Evolutionary conservation across 2,888 invertebrate species (phyloP), one percentile per base, ranked within the genome.

Genomic region (Dicycla oo): DNA sequence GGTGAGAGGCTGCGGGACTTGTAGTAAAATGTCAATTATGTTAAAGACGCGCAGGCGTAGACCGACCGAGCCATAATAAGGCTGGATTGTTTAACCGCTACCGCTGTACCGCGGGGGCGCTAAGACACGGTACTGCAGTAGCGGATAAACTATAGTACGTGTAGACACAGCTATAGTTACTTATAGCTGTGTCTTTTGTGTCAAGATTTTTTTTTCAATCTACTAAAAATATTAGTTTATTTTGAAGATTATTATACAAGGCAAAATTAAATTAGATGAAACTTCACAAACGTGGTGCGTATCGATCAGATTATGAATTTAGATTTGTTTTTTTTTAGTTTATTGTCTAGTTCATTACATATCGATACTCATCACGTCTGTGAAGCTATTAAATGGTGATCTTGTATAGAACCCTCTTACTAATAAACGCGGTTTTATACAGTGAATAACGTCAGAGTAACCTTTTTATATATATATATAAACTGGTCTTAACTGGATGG

Each of bases 1-100:
- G n/a, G 10, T 56, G n/a, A 30, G 47, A 40, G 26, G 23, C 15
- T 38, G 38, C 38, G 15, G 49, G 23, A 62, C 18, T 63, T 60
- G 43, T 64, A 72, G 47, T 23, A 58, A 51, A 49, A 67, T 51
- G 77, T 77, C 81, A 77, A 77, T 77, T 77, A 77, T 20, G 38
- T 47, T 51, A 15, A 53, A 54, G 5, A 38, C 18, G 53, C 23
- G 38, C 57, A 51, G 13, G 58, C 23, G 23, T 30, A 11, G 58
- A 77, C 62, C 58, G 58, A 77, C 62, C 58, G 57, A 75, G 30
- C 15, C 43, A 18, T 34, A 57, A 43, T 51, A 62, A 26, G 18
- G 51, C n/a, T n/a, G n/a, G n/a, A 34, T 34, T 5, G 34, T 34
- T 34, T 34, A 6, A 34, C 34, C 34, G 34, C 34, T 34, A 34